Conservation (phyloP, 1,140 invertebrate species). For the Vanessa tameamea region DNA sequence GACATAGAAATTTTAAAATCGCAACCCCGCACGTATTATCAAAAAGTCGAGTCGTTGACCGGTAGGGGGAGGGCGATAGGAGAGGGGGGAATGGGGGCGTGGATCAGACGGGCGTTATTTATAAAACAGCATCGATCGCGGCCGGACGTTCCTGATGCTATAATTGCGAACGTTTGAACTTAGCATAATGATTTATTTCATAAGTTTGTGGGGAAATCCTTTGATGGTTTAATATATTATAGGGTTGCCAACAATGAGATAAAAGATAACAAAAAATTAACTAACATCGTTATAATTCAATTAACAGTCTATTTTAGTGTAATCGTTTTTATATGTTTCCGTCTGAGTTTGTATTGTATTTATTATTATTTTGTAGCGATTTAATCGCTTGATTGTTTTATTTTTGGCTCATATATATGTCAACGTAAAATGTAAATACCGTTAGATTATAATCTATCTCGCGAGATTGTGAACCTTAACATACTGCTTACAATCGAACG, state of each 20-base stretch:
- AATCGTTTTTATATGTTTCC: no score
- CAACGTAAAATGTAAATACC: no score
- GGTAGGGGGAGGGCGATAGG: constrained; percentile 19
- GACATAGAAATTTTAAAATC: not conserved
- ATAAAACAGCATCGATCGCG: constrained; percentile 49
- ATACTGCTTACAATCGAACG: no score
- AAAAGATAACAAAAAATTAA: not conserved
- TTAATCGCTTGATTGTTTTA: no score
- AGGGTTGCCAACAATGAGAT: not conserved
- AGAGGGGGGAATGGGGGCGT: constrained; percentile 31
- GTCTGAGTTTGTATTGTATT: no score
- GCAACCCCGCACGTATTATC: constrained; percentile 11
- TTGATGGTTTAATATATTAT: constrained; percentile 24
- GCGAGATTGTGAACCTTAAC: no score
- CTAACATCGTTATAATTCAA: no score
- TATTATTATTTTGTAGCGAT: no score
- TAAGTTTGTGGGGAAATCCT: not conserved
- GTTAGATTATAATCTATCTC: no score
- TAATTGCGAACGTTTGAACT: constrained; percentile 11
- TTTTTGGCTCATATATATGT: no score
- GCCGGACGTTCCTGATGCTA: constrained; percentile 36
- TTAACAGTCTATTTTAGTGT: no score
- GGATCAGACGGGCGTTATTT: constrained; percentile 43
- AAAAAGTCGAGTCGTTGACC: constrained; percentile 40
- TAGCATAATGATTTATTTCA: constrained; percentile 14